These are phyloP conservation scores for Pristiophorus japonicus DNA, from an alignment of 2,113 vertebrate genomes.

Conservation along the genomic window DNA sequence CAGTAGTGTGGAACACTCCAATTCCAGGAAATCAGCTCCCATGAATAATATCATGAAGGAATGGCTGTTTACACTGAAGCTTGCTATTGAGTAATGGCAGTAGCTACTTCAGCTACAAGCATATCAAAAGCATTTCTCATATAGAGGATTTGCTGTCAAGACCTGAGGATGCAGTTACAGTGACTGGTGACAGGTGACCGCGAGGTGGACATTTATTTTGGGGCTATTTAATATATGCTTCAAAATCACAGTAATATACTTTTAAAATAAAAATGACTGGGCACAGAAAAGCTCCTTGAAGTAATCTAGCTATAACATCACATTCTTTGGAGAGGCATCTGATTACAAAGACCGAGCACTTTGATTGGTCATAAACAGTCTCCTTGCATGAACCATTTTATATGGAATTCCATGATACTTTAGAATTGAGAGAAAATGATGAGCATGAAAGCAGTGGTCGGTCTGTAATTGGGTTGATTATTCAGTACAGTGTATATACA, in stretches of 20 bases:
- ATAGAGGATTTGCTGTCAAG: not conserved
- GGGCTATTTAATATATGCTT: not conserved
- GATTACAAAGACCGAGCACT: not conserved
- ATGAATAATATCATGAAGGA: not conserved
- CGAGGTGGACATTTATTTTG: not conserved
- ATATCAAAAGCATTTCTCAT: not conserved
- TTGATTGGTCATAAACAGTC: not conserved
- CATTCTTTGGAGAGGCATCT: not conserved
- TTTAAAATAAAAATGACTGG: not conserved
- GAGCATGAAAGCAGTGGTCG: not conserved
- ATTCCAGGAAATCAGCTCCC: not conserved
- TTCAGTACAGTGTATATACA: not conserved
- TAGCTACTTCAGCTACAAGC: not conserved
- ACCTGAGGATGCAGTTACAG: not conserved
- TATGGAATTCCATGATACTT: not conserved
- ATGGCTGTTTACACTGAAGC: not conserved
- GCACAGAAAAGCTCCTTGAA: not conserved
- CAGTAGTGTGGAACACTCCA: not conserved
- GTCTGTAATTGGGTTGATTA: not conserved
- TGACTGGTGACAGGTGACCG: not conserved
- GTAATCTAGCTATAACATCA: not conserved
- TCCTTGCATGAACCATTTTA: not conserved
- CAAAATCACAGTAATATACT: not conserved
- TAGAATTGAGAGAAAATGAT: not conserved
- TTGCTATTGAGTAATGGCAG: not conserved